A percentile compares a stretch with the other conserved stretches of the same genome.
These are phyloP conservation scores for Chamaea fasciata DNA, from an alignment of 2,113 vertebrate genomes.

Conservation along the genomic window DNA sequence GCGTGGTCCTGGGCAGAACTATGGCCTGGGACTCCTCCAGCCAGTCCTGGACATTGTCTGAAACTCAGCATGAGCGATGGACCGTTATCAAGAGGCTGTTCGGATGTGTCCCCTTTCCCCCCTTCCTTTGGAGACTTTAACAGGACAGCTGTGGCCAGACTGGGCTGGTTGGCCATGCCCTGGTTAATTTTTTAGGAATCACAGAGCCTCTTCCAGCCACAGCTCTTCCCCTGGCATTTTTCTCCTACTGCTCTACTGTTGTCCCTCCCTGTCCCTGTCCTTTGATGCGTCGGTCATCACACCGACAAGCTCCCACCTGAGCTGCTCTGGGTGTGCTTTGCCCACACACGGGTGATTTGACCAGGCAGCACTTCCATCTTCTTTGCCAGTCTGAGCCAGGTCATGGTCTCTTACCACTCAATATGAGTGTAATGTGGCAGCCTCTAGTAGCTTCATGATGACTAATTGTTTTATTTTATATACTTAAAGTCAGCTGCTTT, in stretches of 20 bases:
- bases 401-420: background rate
- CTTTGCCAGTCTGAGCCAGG: background rate
- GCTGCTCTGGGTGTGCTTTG: background rate
- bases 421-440: background rate
- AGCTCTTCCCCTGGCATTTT: background rate
- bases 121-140: background rate
- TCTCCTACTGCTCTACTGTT: background rate
- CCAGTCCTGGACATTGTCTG: background rate
- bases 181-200: background rate
- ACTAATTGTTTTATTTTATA: conserved; percentile 11
- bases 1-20: background rate
- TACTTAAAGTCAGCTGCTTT: background rate
- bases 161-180: background rate
- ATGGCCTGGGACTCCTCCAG: background rate
- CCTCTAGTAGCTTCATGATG: background rate
- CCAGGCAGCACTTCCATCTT: background rate
- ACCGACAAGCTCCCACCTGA: background rate
- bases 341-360: fast-evolving
- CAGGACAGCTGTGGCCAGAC: background rate
- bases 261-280: background rate
- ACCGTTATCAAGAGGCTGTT: background rate
- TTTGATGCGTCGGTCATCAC: background rate
- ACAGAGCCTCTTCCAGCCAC: background rate
- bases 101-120: too few species aligned
- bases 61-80: background rate